These are phyloP conservation scores for Tokudaia tokunoshimensis DNA, from an alignment of 2,797 vertebrate species.

Conservation along the genomic window DNA sequence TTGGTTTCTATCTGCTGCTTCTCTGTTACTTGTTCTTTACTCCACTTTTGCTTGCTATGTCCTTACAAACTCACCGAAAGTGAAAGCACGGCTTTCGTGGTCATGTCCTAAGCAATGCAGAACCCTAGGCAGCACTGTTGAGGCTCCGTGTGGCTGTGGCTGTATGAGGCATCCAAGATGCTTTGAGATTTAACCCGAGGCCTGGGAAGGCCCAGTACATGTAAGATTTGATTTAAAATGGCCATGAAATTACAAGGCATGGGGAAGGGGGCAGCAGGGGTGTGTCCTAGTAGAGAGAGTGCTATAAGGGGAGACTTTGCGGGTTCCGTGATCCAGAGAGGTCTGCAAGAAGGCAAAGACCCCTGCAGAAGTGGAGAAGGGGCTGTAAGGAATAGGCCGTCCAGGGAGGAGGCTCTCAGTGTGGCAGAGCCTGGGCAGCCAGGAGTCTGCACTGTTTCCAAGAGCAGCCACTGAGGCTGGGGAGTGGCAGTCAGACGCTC, in stretches of 20 bases:
- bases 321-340: not conserved
- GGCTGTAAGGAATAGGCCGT: not conserved
- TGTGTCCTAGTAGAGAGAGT: not conserved
- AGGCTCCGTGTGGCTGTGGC: not conserved
- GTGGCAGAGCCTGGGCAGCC: not conserved
- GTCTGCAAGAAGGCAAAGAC: not conserved
- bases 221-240: not conserved
- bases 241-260: not conserved
- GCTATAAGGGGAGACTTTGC: not conserved
- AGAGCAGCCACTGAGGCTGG: not conserved
- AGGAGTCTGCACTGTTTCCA: not conserved
- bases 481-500: not conserved
- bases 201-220: not conserved
- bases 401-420: not conserved
- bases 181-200: conserved; percentile 10
- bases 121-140: not conserved
- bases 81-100: not conserved
- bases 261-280: not conserved
- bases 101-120: not conserved
- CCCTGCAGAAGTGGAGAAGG: not conserved
- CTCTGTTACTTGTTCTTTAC: not conserved
- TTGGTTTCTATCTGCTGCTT: not conserved
- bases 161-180: not conserved
- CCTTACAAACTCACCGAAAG: not conserved
- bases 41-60: not conserved